These are phyloP conservation scores for Diarsia rubi DNA, from an alignment of 2,888 invertebrate genomes.

Conservation along the genomic window DNA sequence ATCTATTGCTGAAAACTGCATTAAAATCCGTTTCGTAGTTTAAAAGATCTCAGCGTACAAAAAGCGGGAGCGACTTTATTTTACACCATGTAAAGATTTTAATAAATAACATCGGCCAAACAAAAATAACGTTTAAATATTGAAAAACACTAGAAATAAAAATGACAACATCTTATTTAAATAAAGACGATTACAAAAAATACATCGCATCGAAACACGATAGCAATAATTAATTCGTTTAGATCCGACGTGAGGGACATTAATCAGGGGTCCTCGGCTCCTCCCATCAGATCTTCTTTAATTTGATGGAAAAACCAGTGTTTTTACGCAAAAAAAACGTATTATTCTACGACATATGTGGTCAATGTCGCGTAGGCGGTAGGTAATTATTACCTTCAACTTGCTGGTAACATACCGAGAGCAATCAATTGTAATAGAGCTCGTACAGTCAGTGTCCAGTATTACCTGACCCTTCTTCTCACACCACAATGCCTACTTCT, in stretches of 20 bases:
- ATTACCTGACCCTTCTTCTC: too few species aligned
- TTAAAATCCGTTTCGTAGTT: too few species aligned
- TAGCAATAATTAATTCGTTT: slow-evolving; percentile 57
- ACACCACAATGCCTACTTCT: too few species aligned
- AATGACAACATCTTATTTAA: slow-evolving; percentile 59
- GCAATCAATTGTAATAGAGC: slow-evolving; percentile 60
- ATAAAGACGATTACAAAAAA: slow-evolving; percentile 59
- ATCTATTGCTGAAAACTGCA: too few species aligned
- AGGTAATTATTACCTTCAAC: slow-evolving; percentile 75
- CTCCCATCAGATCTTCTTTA: slow-evolving; percentile 57
- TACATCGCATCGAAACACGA: slow-evolving; percentile 24
- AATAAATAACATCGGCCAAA: slow-evolving; percentile 40
- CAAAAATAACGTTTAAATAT: slow-evolving; percentile 45
- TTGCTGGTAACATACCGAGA: slow-evolving; percentile 49
- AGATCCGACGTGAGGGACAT: slow-evolving; percentile 51
- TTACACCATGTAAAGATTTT: slow-evolving; percentile 14
- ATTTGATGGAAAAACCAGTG: slow-evolving; percentile 60
- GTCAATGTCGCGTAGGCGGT: slow-evolving; percentile 69
- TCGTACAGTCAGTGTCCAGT: not conserved
- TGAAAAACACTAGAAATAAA: slow-evolving; percentile 55
- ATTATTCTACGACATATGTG: slow-evolving; percentile 58
- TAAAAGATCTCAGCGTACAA: too few species aligned
- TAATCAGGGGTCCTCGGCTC: slow-evolving; percentile 47
- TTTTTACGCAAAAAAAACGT: slow-evolving; percentile 53
- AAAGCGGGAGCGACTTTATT: too few species aligned